These are phyloP conservation scores for Ditylenchus weischeri DNA, from an alignment of 2,888 invertebrate genomes.

Conservation along the genomic window DNA sequence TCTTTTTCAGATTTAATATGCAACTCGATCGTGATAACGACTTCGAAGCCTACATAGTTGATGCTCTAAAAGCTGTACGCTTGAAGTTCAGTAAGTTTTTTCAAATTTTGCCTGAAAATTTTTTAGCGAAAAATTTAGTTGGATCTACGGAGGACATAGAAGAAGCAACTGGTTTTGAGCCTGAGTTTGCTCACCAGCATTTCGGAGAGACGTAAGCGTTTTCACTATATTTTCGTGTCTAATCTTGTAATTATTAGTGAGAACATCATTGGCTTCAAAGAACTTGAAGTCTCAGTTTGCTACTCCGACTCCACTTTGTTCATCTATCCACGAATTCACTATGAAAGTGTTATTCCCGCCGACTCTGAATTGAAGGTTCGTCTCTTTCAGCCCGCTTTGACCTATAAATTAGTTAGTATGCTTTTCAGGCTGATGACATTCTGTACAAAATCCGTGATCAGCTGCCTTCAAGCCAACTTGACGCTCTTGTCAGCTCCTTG, in stretches of 20 bases:
- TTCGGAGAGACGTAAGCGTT: conserved; percentile 73
- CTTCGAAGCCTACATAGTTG: conserved; percentile 32
- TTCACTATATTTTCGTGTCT: neutral
- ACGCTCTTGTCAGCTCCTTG: conserved; percentile 30
- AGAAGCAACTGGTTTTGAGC: conserved; percentile 60
- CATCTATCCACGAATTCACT: conserved; percentile 76
- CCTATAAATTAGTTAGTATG: neutral
- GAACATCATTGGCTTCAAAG: conserved; percentile 87
- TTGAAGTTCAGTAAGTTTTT: conserved; percentile 44
- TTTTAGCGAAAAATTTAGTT: conserved; percentile 31
- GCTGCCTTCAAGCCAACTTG: conserved; percentile 39
- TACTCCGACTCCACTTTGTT: conserved; percentile 78
- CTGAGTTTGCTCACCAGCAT: conserved; percentile 87
- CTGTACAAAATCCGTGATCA: conserved; percentile 33
- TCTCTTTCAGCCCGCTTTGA: neutral
- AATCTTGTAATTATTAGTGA: conserved; percentile 65
- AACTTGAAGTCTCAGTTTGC: conserved; percentile 74
- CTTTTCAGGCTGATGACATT: conserved; percentile 48
- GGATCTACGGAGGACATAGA: conserved; percentile 34
- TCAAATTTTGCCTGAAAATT: conserved; percentile 11
- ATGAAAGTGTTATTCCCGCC: conserved; percentile 68
- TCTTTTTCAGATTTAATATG: neutral
- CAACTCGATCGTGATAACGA: conserved; percentile 15
- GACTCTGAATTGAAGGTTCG: conserved; percentile 32
- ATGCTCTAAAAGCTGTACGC: conserved; percentile 41